Base-by-base conservation (phyloP, 2,797 vertebrate species). In the Spinus olivaceus region DNA sequence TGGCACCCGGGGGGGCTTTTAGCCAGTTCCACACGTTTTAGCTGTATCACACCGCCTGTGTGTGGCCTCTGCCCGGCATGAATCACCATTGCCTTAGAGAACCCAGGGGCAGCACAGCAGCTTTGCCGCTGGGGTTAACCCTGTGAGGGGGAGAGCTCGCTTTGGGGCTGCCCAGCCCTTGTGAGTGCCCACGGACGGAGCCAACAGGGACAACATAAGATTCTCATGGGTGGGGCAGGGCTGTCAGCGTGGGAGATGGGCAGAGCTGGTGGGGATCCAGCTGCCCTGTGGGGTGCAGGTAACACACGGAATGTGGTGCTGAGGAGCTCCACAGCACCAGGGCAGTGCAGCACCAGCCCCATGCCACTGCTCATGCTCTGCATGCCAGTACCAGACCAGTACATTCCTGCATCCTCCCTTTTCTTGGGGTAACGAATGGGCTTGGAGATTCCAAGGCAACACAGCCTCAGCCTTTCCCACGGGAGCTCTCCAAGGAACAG, bases 151-250 rank as follows among this genome's bases (percentile, higher is more conserved):
- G 9, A 67, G 5, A 0, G 0, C 33, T n/a, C 0, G 6, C 8
- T 12, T 54, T 32, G 42, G 59, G 44, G 61, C 32, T 59, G 64
- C 50, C 16, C 42, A 44, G 67, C 25, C 22, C 46, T 4, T 17
- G 0, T 22, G 37, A 60, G 46, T 0, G 0, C 37, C 10, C 8
- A 1, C 0, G 1, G 59, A 23, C 11, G 3, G 76, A 67, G 54
- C 23, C 5, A 1, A 1, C 8, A 1, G 25, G 25, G 30, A 49
- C 3, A 2, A 32, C 33, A 37, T 0, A 2, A 65, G 25, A 64
- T 14, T 14, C 15, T 12, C 0, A 0, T 10, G 4, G 0, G 33
- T 1, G 1, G n/a, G 10, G 18, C 4, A 7, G 39, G 23, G 57
- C 46, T 60, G 51, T 23, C 27, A 12, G 28, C 0, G 1, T 1